These are phyloP conservation scores for Invenusta paracnida DNA, from an alignment of 2,888 invertebrate species.

Conservation along the genomic window DNA sequence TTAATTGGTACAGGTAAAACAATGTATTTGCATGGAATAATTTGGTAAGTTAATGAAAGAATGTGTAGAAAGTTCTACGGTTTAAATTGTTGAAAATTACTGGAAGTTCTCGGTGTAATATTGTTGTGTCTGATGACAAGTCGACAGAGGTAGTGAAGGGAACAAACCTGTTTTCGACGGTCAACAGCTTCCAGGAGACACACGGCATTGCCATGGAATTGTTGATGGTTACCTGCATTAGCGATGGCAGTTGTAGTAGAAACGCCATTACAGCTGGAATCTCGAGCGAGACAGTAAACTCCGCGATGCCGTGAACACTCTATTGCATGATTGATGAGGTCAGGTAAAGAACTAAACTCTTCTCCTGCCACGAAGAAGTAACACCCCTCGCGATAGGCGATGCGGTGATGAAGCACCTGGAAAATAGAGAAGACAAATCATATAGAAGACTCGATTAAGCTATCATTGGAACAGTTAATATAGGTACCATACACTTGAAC, in stretches of 20 bases:
- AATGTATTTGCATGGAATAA: no score
- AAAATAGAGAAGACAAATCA: no score
- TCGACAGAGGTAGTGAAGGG: slow-evolving; percentile 71
- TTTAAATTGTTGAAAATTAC: background rate
- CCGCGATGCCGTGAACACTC: background rate
- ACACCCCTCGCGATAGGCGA: background rate
- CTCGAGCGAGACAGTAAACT: background rate
- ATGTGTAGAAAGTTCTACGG: no score
- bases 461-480: no score
- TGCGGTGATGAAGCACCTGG: background rate
- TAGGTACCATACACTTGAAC: no score
- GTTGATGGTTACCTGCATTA: no score
- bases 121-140: slow-evolving; percentile 70
- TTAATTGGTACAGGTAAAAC: no score
- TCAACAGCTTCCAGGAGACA: slow-evolving; percentile 71
- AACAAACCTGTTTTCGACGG: slow-evolving; percentile 69
- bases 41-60: no score
- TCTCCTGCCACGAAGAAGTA: background rate
- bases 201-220: slow-evolving; percentile 61
- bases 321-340: background rate
- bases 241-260: no score
- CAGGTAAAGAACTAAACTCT: background rate
- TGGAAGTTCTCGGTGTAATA: background rate
- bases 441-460: no score
- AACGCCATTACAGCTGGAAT: background rate